phyloP scores from a whole-genome alignment of 2,797 vertebrate species.

The Myotis daubentonii region DNA sequence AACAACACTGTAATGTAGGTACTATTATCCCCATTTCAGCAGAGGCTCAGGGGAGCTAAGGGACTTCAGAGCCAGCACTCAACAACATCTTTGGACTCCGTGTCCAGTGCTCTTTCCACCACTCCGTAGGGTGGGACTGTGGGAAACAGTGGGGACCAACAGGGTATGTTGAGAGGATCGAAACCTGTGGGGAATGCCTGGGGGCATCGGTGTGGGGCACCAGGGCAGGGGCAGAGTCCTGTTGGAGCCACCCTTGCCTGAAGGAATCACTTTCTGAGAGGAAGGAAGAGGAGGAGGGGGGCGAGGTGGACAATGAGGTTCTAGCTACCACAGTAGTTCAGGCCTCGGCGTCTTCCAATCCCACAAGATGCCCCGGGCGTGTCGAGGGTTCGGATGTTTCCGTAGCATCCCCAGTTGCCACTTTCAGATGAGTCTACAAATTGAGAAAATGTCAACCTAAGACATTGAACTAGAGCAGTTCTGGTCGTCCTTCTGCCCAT shows the following conservation, averaged over 20 bases:
- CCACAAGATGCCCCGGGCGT: constrained; percentile 75
- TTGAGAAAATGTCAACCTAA: neutral
- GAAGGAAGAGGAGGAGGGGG: neutral
- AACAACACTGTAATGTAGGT: neutral
- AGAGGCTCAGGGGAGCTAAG: neutral
- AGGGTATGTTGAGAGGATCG: neutral
- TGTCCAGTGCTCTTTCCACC: neutral
- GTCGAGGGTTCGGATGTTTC: constrained; percentile 63
- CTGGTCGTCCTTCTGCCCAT: neutral
- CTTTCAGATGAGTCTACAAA: constrained; percentile 74
- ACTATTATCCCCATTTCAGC: neutral
- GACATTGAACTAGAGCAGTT: neutral
- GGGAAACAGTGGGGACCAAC: neutral
- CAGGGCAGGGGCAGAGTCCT: neutral
- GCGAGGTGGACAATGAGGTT: neutral
- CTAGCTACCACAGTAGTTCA: constrained; percentile 76
- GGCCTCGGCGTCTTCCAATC: constrained; percentile 51
- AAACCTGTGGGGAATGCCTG: neutral
- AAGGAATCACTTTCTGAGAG: neutral
- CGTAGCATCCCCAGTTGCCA: constrained; percentile 70
- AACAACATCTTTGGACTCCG: neutral
- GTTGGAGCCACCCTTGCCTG: neutral
- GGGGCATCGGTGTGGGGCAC: neutral
- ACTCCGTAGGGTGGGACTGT: neutral
- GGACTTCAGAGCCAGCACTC: neutral